Evolutionary conservation across 2,113 vertebrate genomes (phyloP).

Genomic region (Helogale parvula): DNA sequence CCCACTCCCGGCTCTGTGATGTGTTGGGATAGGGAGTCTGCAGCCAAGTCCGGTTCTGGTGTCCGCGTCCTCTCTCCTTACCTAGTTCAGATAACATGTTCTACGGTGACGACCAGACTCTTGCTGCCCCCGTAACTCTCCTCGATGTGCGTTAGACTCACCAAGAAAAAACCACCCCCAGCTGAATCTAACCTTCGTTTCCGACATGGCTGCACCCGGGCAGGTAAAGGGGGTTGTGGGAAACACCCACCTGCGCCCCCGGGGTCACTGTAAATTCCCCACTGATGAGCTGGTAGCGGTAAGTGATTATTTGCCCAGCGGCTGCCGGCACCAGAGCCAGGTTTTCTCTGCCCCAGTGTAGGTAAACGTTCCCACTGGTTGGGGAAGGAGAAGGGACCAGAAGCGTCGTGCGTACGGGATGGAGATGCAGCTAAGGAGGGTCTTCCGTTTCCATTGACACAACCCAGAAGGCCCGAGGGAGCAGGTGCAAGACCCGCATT

Average conservation of each 20-base stretch:
- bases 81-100: fast-evolving
- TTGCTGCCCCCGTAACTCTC: fast-evolving
- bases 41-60: background rate
- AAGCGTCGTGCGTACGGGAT: too few relatives aligned
- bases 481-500: fast-evolving
- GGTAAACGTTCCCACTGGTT: background rate
- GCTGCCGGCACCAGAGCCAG: fast-evolving
- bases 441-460: background rate
- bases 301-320: too few relatives aligned
- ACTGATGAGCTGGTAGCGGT: too few relatives aligned
- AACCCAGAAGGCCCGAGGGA: background rate
- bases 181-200: fast-evolving
- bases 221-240: background rate
- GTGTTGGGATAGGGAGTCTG: background rate
- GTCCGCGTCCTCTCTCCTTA: background rate
- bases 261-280: too few relatives aligned
- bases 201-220: background rate
- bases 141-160: too few relatives aligned
- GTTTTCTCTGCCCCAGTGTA: fast-evolving
- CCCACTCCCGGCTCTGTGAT: background rate
- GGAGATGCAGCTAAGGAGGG: fast-evolving
- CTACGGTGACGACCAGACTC: background rate
- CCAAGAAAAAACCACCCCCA: fast-evolving
- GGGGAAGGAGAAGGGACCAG: background rate
- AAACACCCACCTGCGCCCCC: fast-evolving